Evolutionary conservation across 37 sponge, comb jelly and placozoan species (phyloP), one percentile per base, ranked within the genome.

Genomic region (Chondrosia reniformis): DNA sequence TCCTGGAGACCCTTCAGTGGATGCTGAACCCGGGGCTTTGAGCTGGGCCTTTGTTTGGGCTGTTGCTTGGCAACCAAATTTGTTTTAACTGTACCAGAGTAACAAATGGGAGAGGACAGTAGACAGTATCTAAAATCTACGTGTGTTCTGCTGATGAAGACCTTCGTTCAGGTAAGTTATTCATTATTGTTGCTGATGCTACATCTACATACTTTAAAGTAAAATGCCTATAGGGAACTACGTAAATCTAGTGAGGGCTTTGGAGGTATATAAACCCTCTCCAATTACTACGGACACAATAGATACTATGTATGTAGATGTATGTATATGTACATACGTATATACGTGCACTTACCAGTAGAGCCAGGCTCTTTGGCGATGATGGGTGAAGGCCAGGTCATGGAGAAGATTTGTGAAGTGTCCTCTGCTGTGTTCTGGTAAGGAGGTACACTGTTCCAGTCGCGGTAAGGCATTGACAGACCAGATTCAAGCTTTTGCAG

Each of bases 11-110:
- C 80, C 40, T 63, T 45, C 82, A 89, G 78, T 19, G 90, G 90
- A 74, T 89, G 85, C 54, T 81, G 77, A 25, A 85, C 90, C 33
- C 81, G 62, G 0, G 90, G 90, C 71, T 89, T 89, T 0, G 86
- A 85, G 31, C 69, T 67, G 22, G 90, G 90, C 15, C 86, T 85
- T 52, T 57, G 72, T 19, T 8, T 21, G 43, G 1, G 36, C 22
- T 21, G 38, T 64, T 21, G 2, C 4, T 19, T 5, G 3, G 66
- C 2, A 4, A 19, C 2, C 66, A 12, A 28, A 28, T 6, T 56
- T 24, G n/a, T 10, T 15, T 49, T 28, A 2, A 6, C 58, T 6
- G 58, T 3, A 5, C n/a, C 25, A 2, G 58, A 28, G 58, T 24
- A 56, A n/a, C n/a, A n/a, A n/a, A n/a, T n/a, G n/a, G n/a, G n/a